A percentile compares a stretch with the other conserved stretches of the same genome.
Evolutionary conservation across 2,113 vertebrate species (phyloP).

Genomic region (Terrapene triunguis): DNA sequence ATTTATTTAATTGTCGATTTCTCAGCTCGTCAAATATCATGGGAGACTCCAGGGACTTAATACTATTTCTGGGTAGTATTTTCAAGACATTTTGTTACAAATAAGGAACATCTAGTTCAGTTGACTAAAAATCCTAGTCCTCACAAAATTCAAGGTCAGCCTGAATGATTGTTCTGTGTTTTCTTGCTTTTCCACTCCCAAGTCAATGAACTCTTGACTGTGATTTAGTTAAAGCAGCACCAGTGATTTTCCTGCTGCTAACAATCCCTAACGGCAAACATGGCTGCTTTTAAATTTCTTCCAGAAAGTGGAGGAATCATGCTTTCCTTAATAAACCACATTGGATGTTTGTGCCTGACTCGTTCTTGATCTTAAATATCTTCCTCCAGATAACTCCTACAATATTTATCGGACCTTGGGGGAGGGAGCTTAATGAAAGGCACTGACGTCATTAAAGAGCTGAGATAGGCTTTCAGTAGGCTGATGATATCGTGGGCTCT

Average conservation of each 20-base stretch:
- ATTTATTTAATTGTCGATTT: not conserved
- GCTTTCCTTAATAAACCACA: not conserved
- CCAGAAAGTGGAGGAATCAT: not conserved
- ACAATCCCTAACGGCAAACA: not conserved
- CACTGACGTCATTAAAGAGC: not conserved
- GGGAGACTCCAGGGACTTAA: not conserved
- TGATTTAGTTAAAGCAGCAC: fast-evolving
- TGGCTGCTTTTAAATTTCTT: not conserved
- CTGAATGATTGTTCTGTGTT: fast-evolving
- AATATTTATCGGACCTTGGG: not conserved
- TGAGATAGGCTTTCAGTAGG: not conserved
- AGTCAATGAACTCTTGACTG: not conserved
- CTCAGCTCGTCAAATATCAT: not conserved
- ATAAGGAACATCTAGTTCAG: no score
- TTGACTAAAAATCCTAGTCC: not conserved
- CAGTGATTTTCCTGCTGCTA: fast-evolving
- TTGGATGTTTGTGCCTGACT: not conserved
- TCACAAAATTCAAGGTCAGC: not conserved
- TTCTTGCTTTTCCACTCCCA: not conserved
- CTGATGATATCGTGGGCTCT: not conserved
- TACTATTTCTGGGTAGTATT: not conserved
- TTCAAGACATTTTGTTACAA: not conserved
- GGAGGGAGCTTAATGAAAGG: not conserved
- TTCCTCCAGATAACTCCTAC: not conserved
- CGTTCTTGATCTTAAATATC: not conserved